phyloP scores from a whole-genome alignment of 2,797 vertebrate species.

The Crenichthys baileyi region DNA sequence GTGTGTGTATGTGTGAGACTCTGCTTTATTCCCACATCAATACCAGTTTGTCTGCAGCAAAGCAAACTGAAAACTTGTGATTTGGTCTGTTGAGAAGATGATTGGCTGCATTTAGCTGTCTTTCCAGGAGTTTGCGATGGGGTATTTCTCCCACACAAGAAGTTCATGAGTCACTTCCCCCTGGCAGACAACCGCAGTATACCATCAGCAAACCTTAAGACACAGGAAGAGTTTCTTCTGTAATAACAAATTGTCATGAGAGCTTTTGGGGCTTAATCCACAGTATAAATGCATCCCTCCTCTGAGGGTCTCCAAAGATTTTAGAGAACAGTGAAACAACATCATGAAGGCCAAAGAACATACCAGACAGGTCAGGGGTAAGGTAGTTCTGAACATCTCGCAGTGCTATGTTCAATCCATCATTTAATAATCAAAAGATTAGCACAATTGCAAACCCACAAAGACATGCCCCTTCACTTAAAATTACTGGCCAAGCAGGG shows the following conservation, averaged over 20 bases:
- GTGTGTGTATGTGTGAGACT: conserved; percentile 45
- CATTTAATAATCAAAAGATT: not conserved
- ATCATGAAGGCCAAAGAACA: not conserved
- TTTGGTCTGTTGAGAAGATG: not conserved
- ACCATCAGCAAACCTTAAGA: not conserved
- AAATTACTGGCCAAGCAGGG: not conserved
- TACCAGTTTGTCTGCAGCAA: conserved; percentile 14
- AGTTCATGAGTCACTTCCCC: not conserved
- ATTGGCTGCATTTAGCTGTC: not conserved
- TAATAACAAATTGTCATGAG: not conserved
- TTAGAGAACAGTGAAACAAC: not conserved
- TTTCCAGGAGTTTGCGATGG: not conserved
- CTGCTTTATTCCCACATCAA: conserved; percentile 53
- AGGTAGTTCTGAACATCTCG: not conserved
- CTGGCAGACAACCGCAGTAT: not conserved
- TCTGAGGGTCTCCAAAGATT: not conserved
- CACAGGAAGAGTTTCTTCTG: not conserved
- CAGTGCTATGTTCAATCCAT: not conserved
- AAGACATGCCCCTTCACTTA: not conserved
- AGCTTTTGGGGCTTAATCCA: not conserved
- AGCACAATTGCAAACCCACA: not conserved
- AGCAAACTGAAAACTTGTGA: conserved; percentile 2
- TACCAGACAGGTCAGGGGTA: not conserved
- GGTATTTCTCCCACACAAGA: not conserved
- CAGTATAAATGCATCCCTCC: not conserved